These are phyloP conservation scores for Megalops atlanticus DNA, from an alignment of 2,113 vertebrate species.

Conservation along the genomic window DNA sequence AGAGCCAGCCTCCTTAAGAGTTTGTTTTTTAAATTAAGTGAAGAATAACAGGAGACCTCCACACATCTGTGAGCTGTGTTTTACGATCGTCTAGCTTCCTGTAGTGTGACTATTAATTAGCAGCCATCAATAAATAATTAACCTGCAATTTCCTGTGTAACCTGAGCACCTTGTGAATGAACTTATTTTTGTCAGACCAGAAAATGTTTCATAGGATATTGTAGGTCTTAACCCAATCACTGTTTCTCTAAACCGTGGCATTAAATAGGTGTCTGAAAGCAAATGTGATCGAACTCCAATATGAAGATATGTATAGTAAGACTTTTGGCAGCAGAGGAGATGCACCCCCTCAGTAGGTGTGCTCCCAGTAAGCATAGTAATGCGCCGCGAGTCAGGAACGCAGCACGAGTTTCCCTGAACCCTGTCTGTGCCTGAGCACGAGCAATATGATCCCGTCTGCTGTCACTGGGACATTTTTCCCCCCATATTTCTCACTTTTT, in stretches of 20 bases:
- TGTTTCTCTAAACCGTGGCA: too few species aligned
- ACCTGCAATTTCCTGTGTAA: background rate
- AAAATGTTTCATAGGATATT: background rate
- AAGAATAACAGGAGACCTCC: background rate
- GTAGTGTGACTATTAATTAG: too few species aligned
- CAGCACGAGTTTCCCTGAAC: constrained; percentile 8
- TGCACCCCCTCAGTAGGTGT: too few species aligned
- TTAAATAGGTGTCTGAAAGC: background rate
- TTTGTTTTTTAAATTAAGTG: background rate
- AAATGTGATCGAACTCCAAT: background rate
- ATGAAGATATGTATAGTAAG: background rate
- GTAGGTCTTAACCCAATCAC: too few species aligned
- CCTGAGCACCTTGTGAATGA: background rate
- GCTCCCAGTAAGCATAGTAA: too few species aligned
- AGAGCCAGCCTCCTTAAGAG: too few species aligned
- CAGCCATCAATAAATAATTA: too few species aligned
- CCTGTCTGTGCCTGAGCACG: background rate
- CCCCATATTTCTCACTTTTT: background rate
- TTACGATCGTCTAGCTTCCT: background rate
- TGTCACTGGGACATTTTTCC: constrained; percentile 8
- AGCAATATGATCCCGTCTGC: constrained; percentile 31
- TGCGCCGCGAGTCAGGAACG: background rate
- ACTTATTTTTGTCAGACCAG: background rate
- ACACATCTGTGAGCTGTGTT: background rate
- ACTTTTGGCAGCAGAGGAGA: too few species aligned